Evolutionary conservation across 2,797 vertebrate genomes (phyloP).

Genomic region (Urocyon cinereoargenteus): DNA sequence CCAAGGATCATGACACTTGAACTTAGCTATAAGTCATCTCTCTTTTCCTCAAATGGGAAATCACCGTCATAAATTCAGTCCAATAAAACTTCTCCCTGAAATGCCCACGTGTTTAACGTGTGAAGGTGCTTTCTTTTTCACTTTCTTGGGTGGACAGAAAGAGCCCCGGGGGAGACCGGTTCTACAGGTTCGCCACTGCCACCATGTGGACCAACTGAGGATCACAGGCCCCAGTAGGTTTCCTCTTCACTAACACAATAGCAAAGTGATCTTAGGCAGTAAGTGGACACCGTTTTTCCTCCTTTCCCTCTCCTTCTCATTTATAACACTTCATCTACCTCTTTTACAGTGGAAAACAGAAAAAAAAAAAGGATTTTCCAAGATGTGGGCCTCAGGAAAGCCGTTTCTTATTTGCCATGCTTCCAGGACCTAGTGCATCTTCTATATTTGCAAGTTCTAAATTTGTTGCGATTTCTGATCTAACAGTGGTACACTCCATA

Average conservation of each 20-base stretch:
- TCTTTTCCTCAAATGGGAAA: constrained; percentile 7
- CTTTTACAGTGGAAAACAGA: not conserved
- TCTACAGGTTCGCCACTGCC: constrained; percentile 61
- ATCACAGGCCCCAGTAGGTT: not conserved
- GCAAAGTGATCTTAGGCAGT: not conserved
- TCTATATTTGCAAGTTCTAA: not conserved
- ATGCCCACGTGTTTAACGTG: not conserved
- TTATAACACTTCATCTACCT: not conserved
- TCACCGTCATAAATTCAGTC: not conserved
- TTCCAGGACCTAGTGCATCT: not conserved
- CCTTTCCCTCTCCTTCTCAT: not conserved
- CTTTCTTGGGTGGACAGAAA: not conserved
- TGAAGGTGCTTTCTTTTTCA: not conserved
- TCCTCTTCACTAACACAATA: not conserved
- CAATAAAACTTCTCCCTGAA: not conserved
- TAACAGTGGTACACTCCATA: no score
- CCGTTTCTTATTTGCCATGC: not conserved
- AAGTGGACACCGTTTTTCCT: not conserved
- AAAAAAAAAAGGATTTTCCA: not conserved
- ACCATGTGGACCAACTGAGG: constrained; percentile 51
- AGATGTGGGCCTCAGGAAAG: not conserved
- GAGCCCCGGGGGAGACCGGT: fast-evolving
- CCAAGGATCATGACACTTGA: not conserved
- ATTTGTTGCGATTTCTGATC: not conserved
- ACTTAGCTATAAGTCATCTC: not conserved